Evolutionary conservation across 2,113 vertebrate species (phyloP).

Genomic region (Lota lota): DNA sequence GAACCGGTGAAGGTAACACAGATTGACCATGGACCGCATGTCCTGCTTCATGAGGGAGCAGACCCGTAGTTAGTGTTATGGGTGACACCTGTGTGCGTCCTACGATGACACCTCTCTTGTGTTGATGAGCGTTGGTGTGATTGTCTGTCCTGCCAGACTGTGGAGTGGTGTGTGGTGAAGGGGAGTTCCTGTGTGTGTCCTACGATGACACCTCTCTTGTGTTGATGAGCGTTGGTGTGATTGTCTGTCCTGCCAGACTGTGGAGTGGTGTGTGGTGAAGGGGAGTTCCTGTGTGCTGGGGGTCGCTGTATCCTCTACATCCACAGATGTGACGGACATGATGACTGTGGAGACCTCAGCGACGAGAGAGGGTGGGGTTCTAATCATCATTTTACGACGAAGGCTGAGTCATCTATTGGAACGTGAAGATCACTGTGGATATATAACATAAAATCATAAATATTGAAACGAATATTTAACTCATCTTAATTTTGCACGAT

Average conservation of each 20-base stretch:
- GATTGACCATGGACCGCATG: too few relatives aligned
- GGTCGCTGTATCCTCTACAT: slow-evolving; percentile 79
- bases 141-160: slow-evolving; percentile 70
- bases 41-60: too few relatives aligned
- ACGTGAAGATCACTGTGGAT: too few relatives aligned
- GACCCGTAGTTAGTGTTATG: too few relatives aligned
- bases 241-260: slow-evolving; percentile 70
- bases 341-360: slow-evolving; percentile 84
- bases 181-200: slow-evolving; percentile 75
- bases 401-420: too few relatives aligned
- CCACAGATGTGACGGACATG: slow-evolving; percentile 80
- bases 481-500: too few relatives aligned
- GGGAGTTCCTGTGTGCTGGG: slow-evolving; percentile 76
- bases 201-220: too few relatives aligned
- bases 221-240: neutral
- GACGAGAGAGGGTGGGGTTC: slow-evolving; percentile 79
- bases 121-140: neutral
- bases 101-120: too few relatives aligned
- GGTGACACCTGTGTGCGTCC: slow-evolving; percentile 66
- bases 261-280: slow-evolving; percentile 69
- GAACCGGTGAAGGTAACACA: too few relatives aligned
- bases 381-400: too few relatives aligned
- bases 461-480: too few relatives aligned
- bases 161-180: slow-evolving; percentile 69
- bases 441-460: too few relatives aligned